Conservation (phyloP, 2,797 vertebrate species). For the Acanthiza pusilla region DNA sequence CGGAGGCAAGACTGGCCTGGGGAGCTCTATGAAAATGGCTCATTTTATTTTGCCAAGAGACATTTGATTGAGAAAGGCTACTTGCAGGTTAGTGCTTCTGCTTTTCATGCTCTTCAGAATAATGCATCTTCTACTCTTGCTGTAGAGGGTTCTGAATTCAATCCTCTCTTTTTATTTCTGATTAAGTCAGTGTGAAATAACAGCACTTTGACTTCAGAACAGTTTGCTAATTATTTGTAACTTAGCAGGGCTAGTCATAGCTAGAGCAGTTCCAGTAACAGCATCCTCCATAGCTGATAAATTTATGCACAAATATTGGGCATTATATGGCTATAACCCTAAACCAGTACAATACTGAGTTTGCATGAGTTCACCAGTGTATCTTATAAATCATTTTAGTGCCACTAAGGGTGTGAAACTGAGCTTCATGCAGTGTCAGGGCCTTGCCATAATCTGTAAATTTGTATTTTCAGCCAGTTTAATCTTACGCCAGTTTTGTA, state of each 20-base stretch:
- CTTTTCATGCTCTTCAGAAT: neutral
- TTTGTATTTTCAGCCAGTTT: neutral
- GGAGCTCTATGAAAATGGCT: constrained; percentile 93
- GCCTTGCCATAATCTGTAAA: neutral
- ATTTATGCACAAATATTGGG: neutral
- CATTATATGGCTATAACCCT: neutral
- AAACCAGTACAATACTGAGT: neutral
- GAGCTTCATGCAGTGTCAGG: neutral
- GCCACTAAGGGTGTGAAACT: neutral
- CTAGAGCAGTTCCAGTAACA: neutral
- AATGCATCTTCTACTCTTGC: neutral
- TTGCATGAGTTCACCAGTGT: neutral
- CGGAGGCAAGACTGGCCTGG: constrained; percentile 93
- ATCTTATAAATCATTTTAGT: neutral
- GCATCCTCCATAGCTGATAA: neutral
- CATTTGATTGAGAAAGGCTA: constrained; percentile 73
- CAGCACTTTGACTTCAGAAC: neutral
- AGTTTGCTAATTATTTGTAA: neutral
- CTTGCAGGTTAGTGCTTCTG: constrained; percentile 81
- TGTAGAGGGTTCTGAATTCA: neutral
- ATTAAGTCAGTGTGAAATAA: neutral
- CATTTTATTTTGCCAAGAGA: constrained; percentile 87
- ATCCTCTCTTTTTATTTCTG: neutral
- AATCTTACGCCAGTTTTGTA: neutral
- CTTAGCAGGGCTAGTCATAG: neutral